These are phyloP conservation scores for Ataeniobius toweri DNA, from an alignment of 2,797 vertebrate species.

Conservation along the genomic window DNA sequence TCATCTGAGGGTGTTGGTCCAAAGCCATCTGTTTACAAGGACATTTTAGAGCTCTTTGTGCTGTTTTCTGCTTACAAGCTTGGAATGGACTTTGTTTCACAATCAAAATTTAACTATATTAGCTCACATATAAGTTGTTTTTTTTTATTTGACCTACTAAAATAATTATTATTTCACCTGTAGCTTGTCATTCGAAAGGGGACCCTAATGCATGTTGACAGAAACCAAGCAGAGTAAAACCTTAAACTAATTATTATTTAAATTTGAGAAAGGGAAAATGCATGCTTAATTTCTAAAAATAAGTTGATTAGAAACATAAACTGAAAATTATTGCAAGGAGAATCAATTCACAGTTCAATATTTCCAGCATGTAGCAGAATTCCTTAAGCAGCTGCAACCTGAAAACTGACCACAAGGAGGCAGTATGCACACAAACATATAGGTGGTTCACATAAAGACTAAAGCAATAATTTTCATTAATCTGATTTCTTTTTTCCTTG, in stretches of 20 bases:
- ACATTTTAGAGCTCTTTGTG: background rate
- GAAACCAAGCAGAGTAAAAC: background rate
- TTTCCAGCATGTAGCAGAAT: background rate
- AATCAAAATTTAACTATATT: background rate
- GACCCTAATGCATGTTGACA: background rate
- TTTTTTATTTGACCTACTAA: too few relatives aligned
- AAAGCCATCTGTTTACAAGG: background rate
- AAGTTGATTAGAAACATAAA: background rate
- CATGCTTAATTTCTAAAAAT: background rate
- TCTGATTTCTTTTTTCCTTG: background rate
- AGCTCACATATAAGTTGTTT: too few relatives aligned
- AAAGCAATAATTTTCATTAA: background rate
- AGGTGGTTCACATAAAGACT: background rate
- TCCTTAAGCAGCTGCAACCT: background rate
- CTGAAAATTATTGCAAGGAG: background rate
- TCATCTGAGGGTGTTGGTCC: background rate
- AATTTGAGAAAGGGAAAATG: background rate
- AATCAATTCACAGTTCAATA: background rate
- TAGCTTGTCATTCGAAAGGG: background rate
- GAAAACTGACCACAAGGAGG: slow-evolving; percentile 54
- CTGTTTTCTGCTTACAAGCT: too few relatives aligned
- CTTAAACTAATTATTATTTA: background rate
- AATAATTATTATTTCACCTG: background rate
- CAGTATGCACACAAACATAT: slow-evolving; percentile 46
- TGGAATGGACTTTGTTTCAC: background rate